Evolutionary conservation across 2,113 vertebrate genomes (phyloP).

Genomic region (Zosterops lateralis): DNA sequence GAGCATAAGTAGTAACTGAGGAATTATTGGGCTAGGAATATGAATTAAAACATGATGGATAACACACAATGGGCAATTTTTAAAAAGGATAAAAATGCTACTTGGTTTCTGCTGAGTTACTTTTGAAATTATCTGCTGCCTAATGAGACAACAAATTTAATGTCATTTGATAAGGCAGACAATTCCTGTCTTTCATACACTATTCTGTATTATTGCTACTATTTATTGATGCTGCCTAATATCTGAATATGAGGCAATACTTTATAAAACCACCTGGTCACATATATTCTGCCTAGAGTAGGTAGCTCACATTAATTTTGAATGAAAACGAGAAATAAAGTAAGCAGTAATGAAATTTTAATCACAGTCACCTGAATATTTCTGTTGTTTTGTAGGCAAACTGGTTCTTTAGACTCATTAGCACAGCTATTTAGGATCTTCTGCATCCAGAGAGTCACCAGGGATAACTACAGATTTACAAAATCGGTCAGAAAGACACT

Average conservation of each 20-base stretch:
- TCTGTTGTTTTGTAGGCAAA: neutral
- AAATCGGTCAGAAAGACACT: neutral
- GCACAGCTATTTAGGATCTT: neutral
- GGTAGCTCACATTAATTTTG: neutral
- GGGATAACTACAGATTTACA: neutral
- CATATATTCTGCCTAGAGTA: neutral
- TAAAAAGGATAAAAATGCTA: neutral
- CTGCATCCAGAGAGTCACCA: neutral
- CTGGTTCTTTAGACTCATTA: neutral
- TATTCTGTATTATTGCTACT: neutral
- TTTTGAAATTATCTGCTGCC: neutral
- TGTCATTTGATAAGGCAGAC: neutral
- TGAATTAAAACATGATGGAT: neutral
- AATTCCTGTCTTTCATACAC: neutral
- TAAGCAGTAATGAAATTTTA: neutral
- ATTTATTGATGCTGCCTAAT: neutral
- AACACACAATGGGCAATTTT: neutral
- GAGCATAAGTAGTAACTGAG: neutral
- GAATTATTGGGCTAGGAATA: neutral
- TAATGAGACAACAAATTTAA: neutral
- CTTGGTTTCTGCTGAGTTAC: neutral
- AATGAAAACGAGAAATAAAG: slow-evolving; percentile 21
- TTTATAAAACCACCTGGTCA: neutral
- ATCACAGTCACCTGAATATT: neutral
- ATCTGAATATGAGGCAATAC: neutral